These are phyloP conservation scores for Theocolax elegans DNA, from an alignment of 1,140 invertebrate species.

Conservation along the genomic window DNA sequence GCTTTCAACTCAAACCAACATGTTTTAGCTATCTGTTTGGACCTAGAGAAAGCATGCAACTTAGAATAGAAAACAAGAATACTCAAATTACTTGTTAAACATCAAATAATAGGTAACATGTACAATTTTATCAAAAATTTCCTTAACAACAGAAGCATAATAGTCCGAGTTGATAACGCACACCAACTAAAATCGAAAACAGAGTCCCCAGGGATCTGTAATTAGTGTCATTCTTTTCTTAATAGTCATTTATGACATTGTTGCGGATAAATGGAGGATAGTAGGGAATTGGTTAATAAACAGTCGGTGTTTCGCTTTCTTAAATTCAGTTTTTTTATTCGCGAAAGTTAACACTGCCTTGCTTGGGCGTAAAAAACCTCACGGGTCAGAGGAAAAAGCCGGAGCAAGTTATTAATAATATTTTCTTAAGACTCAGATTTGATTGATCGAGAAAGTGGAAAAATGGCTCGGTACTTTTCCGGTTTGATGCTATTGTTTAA, in stretches of 20 bases:
- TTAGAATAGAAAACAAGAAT: constrained; percentile 30
- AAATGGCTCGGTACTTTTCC: too few relatives aligned
- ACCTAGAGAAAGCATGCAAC: constrained; percentile 50
- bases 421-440: too few relatives aligned
- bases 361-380: too few relatives aligned
- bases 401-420: too few relatives aligned
- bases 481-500: too few relatives aligned
- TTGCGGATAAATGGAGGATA: too few relatives aligned
- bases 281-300: too few relatives aligned
- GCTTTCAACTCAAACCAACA: constrained; percentile 43
- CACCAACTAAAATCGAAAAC: not conserved
- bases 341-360: too few relatives aligned
- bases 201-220: constrained; percentile 1
- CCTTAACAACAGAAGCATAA: constrained; percentile 23
- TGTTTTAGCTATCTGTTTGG: constrained; percentile 43
- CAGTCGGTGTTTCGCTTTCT: too few relatives aligned
- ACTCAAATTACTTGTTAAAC: constrained; percentile 24
- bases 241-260: not conserved
- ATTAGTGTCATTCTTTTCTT: not conserved
- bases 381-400: too few relatives aligned
- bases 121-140: constrained; percentile 38
- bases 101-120: constrained; percentile 36
- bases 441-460: too few relatives aligned
- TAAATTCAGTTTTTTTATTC: too few relatives aligned
- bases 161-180: not conserved